Percentiles rank a stretch among this genome's conserved stretches.
These are phyloP conservation scores for Plecotus auritus DNA, from an alignment of 2,113 vertebrate species.

Conservation along the genomic window DNA sequence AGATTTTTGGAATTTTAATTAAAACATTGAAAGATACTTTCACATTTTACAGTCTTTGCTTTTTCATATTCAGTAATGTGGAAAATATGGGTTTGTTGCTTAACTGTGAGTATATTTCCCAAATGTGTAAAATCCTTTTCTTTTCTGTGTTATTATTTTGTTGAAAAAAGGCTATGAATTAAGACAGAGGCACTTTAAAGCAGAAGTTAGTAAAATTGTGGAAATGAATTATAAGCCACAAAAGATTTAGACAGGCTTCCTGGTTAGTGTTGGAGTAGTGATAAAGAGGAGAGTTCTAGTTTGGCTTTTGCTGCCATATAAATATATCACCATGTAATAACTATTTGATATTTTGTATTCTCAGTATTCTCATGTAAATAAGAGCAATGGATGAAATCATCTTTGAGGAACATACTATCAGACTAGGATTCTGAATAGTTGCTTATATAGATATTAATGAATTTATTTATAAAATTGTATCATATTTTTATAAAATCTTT, in stretches of 20 bases:
- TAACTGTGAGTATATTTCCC: background rate
- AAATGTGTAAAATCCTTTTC: background rate
- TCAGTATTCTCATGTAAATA: background rate
- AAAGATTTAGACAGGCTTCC: background rate
- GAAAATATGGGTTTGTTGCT: background rate
- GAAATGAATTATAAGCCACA: background rate
- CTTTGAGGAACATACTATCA: background rate
- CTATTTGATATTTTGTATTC: background rate
- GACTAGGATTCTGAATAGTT: background rate
- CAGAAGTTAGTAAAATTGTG: background rate
- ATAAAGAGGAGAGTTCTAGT: background rate
- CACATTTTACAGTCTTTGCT: background rate
- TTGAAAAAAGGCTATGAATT: background rate
- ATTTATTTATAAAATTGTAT: background rate
- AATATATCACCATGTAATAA: background rate
- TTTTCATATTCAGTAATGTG: slow-evolving; percentile 15
- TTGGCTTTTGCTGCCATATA: background rate
- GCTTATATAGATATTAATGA: background rate
- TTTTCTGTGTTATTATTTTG: background rate
- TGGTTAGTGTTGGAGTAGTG: background rate
- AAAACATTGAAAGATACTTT: background rate
- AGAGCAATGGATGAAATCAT: background rate
- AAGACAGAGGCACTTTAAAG: background rate
- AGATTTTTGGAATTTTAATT: background rate
- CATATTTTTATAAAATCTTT: background rate